Evolutionary conservation across 2,113 vertebrate genomes (phyloP), one percentile per base, ranked within the genome.

Genomic region (Colius striatus): DNA sequence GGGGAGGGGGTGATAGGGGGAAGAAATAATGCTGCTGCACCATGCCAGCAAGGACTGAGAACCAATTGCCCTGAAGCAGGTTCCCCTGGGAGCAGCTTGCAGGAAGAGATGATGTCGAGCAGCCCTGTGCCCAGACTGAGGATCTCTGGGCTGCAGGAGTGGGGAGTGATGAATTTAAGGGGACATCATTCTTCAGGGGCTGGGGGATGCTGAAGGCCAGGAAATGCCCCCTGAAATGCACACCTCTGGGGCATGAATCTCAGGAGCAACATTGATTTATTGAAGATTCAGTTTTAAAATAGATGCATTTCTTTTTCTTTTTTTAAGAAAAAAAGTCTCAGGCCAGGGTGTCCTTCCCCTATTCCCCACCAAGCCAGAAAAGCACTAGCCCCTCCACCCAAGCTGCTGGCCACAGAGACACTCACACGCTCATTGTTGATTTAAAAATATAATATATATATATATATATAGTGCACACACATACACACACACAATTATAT

Each of bases 391-490:
- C 8, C 62, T 48, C 57, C 6, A 30, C 66, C 87, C 72, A 57
- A 83, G 82, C 36, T 81, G 78, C 79, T 68, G 89, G 88, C 87
- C 91, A 74, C 22, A 50, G 22, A 91, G 83, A 94, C 54, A 84
- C 81, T 79, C 93, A 89, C 77, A 95, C 90, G 60, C 86, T 72
- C 91, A 74, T 63, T 72, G n/a, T 13, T 60, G 84, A 95, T 92
- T 96, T 86, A 90, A 96, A 97, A 97, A 97, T 92, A 96, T 89
- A 90, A 92, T 84, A 86, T 77, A 79, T 53, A 73, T 47, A 93
- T 80, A 77, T 87, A 92, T 94, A 90, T 78, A 96, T 38, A 43
- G 58, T 11, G 5, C 92, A 43, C 96, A 74, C 87, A 73, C 63
- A 75, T 19, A 91, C 67, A 76, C 87, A 93, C 90, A 94, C 95